Base-by-base conservation (phyloP, 1,140 invertebrate species). In the Epicauta chinensis region DNA sequence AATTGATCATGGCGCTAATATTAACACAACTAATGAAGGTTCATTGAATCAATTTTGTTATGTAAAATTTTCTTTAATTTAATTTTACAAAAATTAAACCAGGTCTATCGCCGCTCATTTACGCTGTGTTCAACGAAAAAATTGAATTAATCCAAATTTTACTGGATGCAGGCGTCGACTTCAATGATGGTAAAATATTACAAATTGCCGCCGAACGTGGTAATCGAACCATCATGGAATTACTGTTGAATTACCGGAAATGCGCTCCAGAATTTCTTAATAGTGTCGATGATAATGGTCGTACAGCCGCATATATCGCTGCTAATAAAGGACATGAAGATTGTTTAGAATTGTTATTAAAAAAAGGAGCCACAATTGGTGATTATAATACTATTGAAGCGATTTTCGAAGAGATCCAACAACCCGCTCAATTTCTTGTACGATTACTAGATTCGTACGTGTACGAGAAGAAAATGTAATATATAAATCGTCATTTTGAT, bases 1-100 rank as follows among this genome's bases (percentile, higher is more conserved):
- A n/a, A 23, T 59, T 9, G 30, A 42, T n/a, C 10, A 39, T 6
- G 53, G 50, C 2, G 57, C 57, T 5, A 41, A 59, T 42, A 40
- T 53, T 1, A 34, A 53, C n/a, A 41, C 29, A 16, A 23, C 35
- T 23, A 23, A 23, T 23, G 23, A 23, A 7, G 23, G 23, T 23
- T n/a, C n/a, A n/a, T n/a, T n/a, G n/a, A n/a, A n/a, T n/a, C n/a
- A n/a, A n/a, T n/a, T n/a, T n/a, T n/a, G n/a, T n/a, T n/a, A n/a
- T n/a, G n/a, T n/a, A n/a, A n/a, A n/a, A n/a, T n/a, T n/a, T n/a
- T n/a, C n/a, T n/a, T n/a, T n/a, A n/a, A n/a, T n/a, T n/a, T n/a
- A n/a, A n/a, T 23, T 23, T 23, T 23, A 23, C n/a, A n/a, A n/a
- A n/a, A n/a, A 23, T 23, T 23, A 23, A 23, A 5, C 23, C 11